Conservation (phyloP, 2,113 vertebrate genomes). For the Zosterops pallidus region DNA sequence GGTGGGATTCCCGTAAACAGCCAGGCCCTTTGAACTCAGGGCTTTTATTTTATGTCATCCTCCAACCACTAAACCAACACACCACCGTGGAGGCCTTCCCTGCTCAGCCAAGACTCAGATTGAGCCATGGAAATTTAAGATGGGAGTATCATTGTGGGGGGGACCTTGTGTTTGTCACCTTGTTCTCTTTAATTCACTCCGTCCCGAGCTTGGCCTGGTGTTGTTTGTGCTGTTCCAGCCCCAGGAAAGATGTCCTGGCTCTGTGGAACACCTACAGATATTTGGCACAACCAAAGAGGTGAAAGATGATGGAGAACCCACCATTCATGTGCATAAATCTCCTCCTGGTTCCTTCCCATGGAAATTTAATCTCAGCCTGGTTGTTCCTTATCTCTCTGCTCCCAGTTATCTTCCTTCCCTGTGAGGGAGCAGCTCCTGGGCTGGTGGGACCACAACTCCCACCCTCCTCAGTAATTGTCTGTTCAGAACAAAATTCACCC, state of each 20-base stretch:
- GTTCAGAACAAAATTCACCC: neutral
- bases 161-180: neutral
- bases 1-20: conserved; percentile 74
- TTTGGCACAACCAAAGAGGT: neutral
- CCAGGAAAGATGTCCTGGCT: neutral
- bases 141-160: conserved; percentile 13
- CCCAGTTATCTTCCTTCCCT: neutral
- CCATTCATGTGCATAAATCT: neutral
- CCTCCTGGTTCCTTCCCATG: neutral
- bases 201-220: neutral
- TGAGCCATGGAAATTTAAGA: conserved; percentile 62
- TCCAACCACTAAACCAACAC: conserved; percentile 75
- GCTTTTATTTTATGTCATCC: conserved; percentile 74
- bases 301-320: neutral
- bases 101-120: conserved; percentile 55
- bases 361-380: neutral
- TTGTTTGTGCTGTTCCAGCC: neutral
- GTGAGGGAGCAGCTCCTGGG: neutral
- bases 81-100: conserved; percentile 47
- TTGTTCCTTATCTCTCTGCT: neutral
- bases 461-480: neutral
- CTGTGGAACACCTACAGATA: neutral
- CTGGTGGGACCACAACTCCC: neutral
- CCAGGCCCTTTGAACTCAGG: conserved; percentile 71
- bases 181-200: neutral